phyloP scores from a whole-genome alignment of 2,797 vertebrate species.

The Hypotaenidia okinawae region DNA sequence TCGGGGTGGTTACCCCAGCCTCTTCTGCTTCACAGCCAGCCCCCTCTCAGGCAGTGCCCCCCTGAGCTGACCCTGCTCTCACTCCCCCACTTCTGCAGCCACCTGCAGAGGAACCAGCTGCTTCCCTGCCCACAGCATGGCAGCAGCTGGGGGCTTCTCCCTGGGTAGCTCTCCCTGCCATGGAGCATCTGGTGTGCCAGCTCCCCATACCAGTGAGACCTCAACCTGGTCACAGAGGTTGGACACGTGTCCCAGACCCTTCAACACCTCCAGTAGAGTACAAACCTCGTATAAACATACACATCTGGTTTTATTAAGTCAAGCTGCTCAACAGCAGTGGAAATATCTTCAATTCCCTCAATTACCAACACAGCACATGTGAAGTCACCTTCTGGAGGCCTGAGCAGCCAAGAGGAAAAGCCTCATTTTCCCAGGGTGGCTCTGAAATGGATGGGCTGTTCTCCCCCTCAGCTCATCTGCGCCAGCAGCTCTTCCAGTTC shows the following conservation, averaged over 20 bases:
- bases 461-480: conserved; percentile 74
- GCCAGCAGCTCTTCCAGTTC: conserved; percentile 87
- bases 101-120: too few species aligned
- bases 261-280: too few species aligned
- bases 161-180: neutral
- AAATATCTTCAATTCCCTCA: neutral
- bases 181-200: neutral
- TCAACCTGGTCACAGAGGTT: too few species aligned
- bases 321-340: neutral
- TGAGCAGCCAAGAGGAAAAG: neutral
- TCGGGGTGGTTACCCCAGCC: too few species aligned
- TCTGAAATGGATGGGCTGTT: neutral
- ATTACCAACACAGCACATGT: rapidly evolving
- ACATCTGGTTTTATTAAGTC: neutral
- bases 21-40: too few species aligned
- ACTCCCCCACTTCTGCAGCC: too few species aligned
- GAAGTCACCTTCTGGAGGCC: neutral
- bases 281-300: neutral
- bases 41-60: too few species aligned
- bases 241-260: too few species aligned
- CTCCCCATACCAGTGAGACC: too few species aligned
- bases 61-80: too few species aligned
- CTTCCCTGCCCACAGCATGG: too few species aligned
- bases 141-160: too few species aligned
- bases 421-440: rapidly evolving